A percentile compares a stretch with the other conserved stretches of the same genome.
phyloP scores from a whole-genome alignment of 2,797 vertebrate genomes.

The Rallus crepitans region DNA sequence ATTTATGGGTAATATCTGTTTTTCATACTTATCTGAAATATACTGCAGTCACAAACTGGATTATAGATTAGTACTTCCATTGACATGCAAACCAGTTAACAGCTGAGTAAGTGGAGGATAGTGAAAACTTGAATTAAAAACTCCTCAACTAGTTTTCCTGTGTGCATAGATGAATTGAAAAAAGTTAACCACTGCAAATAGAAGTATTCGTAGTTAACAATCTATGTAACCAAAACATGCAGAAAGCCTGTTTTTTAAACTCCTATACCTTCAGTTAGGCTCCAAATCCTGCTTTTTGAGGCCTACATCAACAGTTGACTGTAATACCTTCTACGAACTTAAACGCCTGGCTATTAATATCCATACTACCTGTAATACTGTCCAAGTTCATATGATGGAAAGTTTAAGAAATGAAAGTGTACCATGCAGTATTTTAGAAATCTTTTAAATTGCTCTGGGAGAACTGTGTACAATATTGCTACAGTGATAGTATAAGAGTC shows the following conservation, averaged over 20 bases:
- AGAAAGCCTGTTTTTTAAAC: neutral
- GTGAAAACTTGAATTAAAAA: neutral
- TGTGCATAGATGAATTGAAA: neutral
- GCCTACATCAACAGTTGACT: neutral
- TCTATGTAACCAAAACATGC: neutral
- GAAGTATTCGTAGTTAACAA: neutral
- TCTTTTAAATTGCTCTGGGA: neutral
- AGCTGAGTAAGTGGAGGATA: neutral
- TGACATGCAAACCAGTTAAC: neutral
- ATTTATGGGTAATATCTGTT: neutral
- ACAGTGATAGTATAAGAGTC: neutral
- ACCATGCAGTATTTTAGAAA: neutral
- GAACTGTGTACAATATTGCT: neutral
- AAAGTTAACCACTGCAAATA: neutral
- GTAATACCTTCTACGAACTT: neutral
- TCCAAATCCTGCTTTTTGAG: neutral
- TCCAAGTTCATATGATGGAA: neutral
- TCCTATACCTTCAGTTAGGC: neutral
- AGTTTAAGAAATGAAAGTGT: neutral
- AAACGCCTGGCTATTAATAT: neutral
- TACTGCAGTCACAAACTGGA: neutral
- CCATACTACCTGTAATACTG: neutral
- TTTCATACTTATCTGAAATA: conserved; percentile 18
- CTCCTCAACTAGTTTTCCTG: neutral
- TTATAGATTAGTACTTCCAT: neutral